Evolutionary conservation across 2,113 vertebrate species (phyloP).

Genomic region (Grantiella picta): DNA sequence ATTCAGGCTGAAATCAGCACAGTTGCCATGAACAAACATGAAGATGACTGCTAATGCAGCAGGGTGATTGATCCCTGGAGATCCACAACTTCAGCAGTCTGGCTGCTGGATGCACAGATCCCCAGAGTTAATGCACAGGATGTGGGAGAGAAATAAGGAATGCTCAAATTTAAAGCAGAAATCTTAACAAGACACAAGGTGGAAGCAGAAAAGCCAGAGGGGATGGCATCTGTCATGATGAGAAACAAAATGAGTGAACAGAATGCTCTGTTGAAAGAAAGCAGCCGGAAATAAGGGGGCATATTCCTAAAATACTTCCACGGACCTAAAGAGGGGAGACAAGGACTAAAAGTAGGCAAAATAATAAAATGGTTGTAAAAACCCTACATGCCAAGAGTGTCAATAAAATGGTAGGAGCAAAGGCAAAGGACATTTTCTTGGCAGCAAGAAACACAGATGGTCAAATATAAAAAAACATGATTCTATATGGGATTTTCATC

Average conservation of each 20-base stretch:
- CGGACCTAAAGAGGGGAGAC: neutral
- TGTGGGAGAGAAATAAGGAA: neutral
- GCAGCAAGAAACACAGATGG: constrained; percentile 1
- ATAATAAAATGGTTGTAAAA: neutral
- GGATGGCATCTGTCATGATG: neutral
- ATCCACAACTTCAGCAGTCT: neutral
- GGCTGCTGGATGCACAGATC: neutral
- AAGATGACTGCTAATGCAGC: neutral
- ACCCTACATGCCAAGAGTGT: neutral
- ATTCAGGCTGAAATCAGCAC: neutral
- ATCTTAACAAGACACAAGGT: neutral
- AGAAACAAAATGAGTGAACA: neutral
- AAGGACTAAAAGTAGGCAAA: neutral
- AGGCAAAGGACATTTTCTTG: neutral
- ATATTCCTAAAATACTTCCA: neutral
- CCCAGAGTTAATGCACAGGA: neutral
- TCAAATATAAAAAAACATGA: neutral
- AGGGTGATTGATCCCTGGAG: neutral
- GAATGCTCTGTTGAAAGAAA: neutral
- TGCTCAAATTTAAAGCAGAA: neutral
- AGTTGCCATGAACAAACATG: rapidly evolving
- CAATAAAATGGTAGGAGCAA: neutral
- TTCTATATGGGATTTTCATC: neutral
- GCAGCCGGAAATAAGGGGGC: neutral
- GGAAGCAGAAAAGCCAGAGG: constrained; percentile 20